phyloP scores from a whole-genome alignment of 1,140 invertebrate species.

The Drosophila pseudoananassae region DNA sequence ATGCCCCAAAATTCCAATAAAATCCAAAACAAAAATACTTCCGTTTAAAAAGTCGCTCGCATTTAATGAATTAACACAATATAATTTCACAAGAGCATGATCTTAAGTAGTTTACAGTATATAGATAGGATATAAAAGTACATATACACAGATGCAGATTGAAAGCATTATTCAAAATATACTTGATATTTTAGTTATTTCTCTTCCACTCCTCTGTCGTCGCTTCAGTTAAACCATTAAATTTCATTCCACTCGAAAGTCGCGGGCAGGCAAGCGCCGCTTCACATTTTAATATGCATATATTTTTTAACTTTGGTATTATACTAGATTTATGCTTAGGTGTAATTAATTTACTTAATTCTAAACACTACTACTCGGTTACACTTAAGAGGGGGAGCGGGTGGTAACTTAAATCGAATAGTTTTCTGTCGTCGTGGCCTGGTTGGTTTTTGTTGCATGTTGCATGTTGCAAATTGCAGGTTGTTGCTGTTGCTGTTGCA shows the following conservation, averaged over 20 bases:
- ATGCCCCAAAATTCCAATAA: neutral
- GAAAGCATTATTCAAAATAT: slow-evolving; percentile 23
- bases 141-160: slow-evolving; percentile 45
- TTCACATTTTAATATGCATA: slow-evolving; percentile 50
- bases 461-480: neutral
- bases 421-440: slow-evolving; percentile 52
- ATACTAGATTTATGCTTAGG: slow-evolving; percentile 80
- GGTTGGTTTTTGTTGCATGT: slow-evolving; percentile 3
- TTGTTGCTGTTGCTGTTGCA: neutral
- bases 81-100: slow-evolving; percentile 72
- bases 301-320: slow-evolving; percentile 80
- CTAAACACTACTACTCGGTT: slow-evolving; percentile 63
- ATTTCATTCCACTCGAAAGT: slow-evolving; percentile 5
- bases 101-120: slow-evolving; percentile 66
- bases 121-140: slow-evolving; percentile 54
- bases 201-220: neutral
- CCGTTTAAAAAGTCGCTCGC: slow-evolving; percentile 60
- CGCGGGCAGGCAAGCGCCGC: neutral
- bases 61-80: slow-evolving; percentile 62
- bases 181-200: neutral
- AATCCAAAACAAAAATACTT: neutral
- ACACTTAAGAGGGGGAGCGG: slow-evolving; percentile 57
- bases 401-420: slow-evolving; percentile 71
- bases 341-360: slow-evolving; percentile 79
- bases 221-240: neutral